A percentile compares a stretch with the other conserved stretches of the same genome.
phyloP scores from a whole-genome alignment of 2,113 vertebrate species.

The Notothenia coriiceps region DNA sequence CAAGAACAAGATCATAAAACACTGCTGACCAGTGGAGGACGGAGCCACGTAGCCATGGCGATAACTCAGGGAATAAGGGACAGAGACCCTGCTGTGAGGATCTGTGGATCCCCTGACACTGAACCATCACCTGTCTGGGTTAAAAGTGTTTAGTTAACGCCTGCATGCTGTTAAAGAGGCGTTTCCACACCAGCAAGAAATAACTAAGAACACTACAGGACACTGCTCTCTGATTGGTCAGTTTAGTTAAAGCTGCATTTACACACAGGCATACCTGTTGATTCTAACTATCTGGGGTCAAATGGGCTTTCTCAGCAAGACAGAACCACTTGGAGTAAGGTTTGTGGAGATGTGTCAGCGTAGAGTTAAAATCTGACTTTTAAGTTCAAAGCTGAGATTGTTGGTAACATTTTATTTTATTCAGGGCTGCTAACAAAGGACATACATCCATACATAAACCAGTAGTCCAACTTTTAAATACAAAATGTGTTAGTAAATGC shows the following conservation, averaged over 20 bases:
- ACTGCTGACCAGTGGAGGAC: conserved; percentile 42
- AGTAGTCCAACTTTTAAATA: conserved; percentile 7
- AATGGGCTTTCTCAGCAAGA: neutral
- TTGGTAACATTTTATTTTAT: neutral
- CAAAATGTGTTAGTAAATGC: neutral
- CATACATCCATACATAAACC: conserved; percentile 18
- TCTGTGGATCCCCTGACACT: conserved; percentile 34
- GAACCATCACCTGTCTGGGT: conserved; percentile 2
- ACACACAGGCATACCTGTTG: conserved; percentile 21
- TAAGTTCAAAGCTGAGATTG: conserved; percentile 3
- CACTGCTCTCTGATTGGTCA: conserved; percentile 5
- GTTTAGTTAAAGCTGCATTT: conserved; percentile 56
- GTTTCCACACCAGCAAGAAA: conserved; percentile 27
- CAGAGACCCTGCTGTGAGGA: conserved; percentile 23
- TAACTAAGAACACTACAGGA: conserved; percentile 32
- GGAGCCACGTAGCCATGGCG: conserved; percentile 31
- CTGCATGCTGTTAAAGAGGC: conserved; percentile 45
- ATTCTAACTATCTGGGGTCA: conserved; percentile 20
- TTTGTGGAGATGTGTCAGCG: conserved; percentile 1
- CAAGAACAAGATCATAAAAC: conserved; percentile 37
- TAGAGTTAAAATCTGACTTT: conserved; percentile 24
- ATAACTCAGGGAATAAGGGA: conserved; percentile 27
- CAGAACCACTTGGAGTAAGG: neutral
- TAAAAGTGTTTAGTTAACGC: neutral
- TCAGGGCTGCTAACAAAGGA: conserved; percentile 19